Evolutionary conservation across 2,888 invertebrate species (phyloP).

Genomic region (Tachina grossa): DNA sequence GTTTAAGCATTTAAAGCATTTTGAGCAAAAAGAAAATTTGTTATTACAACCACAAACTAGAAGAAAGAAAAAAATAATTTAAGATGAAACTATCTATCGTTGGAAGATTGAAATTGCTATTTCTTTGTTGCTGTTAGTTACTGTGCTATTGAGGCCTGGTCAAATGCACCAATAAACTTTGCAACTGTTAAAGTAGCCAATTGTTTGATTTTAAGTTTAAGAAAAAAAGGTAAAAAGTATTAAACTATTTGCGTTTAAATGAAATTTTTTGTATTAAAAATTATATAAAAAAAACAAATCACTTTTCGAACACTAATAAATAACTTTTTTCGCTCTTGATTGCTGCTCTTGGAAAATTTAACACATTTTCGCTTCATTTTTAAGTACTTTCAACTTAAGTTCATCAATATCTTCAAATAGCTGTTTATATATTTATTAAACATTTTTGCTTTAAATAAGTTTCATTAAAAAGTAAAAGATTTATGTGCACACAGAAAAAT

Average conservation of each 20-base stretch:
- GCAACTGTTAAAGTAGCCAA: slow-evolving; percentile 49
- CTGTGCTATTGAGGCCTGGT: neutral
- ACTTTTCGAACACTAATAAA: slow-evolving; percentile 43
- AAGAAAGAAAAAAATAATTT: slow-evolving; percentile 17
- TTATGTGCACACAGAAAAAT: too few species aligned
- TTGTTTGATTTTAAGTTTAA: slow-evolving; percentile 23
- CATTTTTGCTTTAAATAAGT: slow-evolving; percentile 41
- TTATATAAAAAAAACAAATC: slow-evolving; percentile 35
- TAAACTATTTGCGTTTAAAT: slow-evolving; percentile 23
- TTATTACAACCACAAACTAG: slow-evolving; percentile 27
- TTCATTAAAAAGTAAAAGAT: slow-evolving; percentile 5
- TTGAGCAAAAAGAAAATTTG: slow-evolving; percentile 13
- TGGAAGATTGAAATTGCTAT: neutral
- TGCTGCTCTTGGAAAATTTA: slow-evolving; percentile 23
- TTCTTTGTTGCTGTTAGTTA: neutral
- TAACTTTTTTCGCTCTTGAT: neutral
- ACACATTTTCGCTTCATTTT: slow-evolving; percentile 45
- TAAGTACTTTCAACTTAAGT: slow-evolving; percentile 45
- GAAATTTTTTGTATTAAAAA: neutral
- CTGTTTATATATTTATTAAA: neutral
- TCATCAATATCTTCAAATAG: slow-evolving; percentile 44
- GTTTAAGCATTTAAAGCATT: slow-evolving; percentile 30
- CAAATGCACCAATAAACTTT: slow-evolving; percentile 53
- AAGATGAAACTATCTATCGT: slow-evolving; percentile 40
- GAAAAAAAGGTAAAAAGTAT: slow-evolving; percentile 5